Evolutionary conservation across 2,888 invertebrate species (phyloP), one percentile per base, ranked within the genome.

Genomic region (Temnothorax unifasciatus): DNA sequence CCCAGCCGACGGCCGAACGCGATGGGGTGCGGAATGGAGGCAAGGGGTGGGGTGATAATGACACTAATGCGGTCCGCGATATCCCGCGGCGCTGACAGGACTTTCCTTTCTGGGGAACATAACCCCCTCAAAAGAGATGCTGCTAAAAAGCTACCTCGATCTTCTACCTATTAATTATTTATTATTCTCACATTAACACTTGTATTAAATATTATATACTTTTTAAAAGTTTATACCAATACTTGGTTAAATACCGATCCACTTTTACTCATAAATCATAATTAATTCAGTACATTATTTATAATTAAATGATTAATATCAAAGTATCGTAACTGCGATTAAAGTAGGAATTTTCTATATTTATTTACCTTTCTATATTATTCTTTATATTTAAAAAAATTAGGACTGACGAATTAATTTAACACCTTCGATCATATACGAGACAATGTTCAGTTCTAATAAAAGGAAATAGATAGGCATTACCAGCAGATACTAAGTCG

Each of bases 21-120:
- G 34, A 69, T 64, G 8, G 71, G 44, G 38, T 44, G 57, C 15
- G n/a, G 25, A 44, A 44, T 47, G 47, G 34, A 38, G 29, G 21
- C 44, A 34, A 11, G 38, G 13, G 59, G 38, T 34, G 57, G 21
- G 66, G 15, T 34, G 41, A 57, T 69, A 69, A 69, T 50, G 29
- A 81, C 38, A 59, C 38, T 59, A 81, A 71, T 59, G 59, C 47
- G 64, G 13, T 18, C 29, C 50, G 41, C 57, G 18, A 63, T 50
- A 41, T 1, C 57, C 38, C 11, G 21, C 54, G 29, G 25, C 41
- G 68, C 6, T 9, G 34, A 57, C 68, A 38, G 68, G 13, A 79
- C 13, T 81, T 69, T 21, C 13, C 59, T 69, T 68, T 81, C 38
- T 9, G n/a, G 15, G n/a, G 25, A 66, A 54, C 41, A 8, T 5